phyloP scores from a whole-genome alignment of 2,888 invertebrate genomes.

The Scaptomyza tumidula region DNA sequence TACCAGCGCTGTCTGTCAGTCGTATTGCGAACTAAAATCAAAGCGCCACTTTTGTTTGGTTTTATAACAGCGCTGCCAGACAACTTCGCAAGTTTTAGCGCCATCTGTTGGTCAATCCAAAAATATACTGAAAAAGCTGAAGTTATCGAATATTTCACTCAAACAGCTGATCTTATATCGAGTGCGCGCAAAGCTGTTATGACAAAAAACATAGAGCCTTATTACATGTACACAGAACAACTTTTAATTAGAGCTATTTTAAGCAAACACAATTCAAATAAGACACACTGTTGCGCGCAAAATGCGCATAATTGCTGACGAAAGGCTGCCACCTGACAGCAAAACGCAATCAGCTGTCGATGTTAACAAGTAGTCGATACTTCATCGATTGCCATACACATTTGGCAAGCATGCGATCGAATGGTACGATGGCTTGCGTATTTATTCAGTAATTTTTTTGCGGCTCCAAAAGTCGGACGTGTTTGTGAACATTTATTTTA shows the following conservation, averaged over 20 bases:
- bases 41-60: conserved; percentile 29
- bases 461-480: conserved; percentile 63
- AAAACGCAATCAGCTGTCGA: conserved; percentile 34
- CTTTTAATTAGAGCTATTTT: rapidly evolving
- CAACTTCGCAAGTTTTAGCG: neutral
- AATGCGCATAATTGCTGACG: neutral
- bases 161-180: conserved; percentile 31
- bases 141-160: conserved; percentile 14
- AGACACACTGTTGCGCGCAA: neutral
- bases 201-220: rapidly evolving
- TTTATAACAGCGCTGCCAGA: neutral
- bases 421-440: conserved; percentile 43
- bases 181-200: neutral
- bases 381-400: conserved; percentile 12
- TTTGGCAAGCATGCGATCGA: conserved; percentile 42
- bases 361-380: conserved; percentile 58
- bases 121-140: neutral
- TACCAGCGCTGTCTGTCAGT: conserved; percentile 9
- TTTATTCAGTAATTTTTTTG: conserved; percentile 65
- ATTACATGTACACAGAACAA: neutral
- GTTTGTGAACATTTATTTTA: conserved; percentile 52
- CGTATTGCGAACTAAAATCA: neutral
- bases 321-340: conserved; percentile 36
- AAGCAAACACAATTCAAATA: neutral
- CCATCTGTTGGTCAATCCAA: neutral